Base-by-base conservation (phyloP, 2,113 vertebrate genomes). In the Anser cygnoides region DNA sequence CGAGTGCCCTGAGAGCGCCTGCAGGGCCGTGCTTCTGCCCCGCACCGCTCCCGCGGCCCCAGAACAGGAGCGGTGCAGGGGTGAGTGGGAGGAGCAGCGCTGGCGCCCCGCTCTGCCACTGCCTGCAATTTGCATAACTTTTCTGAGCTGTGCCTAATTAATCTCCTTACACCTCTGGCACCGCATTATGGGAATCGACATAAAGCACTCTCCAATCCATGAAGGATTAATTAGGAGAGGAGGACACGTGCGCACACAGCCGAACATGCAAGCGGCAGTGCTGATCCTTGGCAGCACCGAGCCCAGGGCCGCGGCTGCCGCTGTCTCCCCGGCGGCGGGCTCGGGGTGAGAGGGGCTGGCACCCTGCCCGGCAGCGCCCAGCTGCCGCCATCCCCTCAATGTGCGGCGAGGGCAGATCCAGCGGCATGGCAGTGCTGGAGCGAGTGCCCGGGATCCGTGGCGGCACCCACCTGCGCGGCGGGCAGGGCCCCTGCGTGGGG, bases 91-190 rank as follows among this genome's bases (percentile, higher is more conserved):
- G 35, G 61, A 39, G 28, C 25, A 15, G 44, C 13, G 23, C 31
- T 19, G 31, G 5, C 2, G 4, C 26, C 4, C 5, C 1, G 4
- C 3, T 15, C 15, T 29, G 23, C 15, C 25, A 13, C 0, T 3
- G 33, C 44, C 11, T 18, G 8, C 12, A 2, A 35, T 35, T 52
- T 28, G 31, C 17, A 70, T 5, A 28, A 35, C 28, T 25, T 17
- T 2, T 21, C n/a, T 55, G 13, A 72, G 37, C 22, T 3, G 70
- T 16, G 59, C 23, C 29, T 6, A 19, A 2, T 52, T 25, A 19
- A 73, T 8, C 55, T 63, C 43, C 35, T 71, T 33, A 31, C 57
- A 41, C 41, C 43, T 37, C 33, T 22, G 74, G 39, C 15, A 11
- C 21, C 3, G 6, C 39, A 17, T 11, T n/a, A 2, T 6, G 15